phyloP scores from a whole-genome alignment of 1,140 invertebrate genomes.

The Microvelia longipes region DNA sequence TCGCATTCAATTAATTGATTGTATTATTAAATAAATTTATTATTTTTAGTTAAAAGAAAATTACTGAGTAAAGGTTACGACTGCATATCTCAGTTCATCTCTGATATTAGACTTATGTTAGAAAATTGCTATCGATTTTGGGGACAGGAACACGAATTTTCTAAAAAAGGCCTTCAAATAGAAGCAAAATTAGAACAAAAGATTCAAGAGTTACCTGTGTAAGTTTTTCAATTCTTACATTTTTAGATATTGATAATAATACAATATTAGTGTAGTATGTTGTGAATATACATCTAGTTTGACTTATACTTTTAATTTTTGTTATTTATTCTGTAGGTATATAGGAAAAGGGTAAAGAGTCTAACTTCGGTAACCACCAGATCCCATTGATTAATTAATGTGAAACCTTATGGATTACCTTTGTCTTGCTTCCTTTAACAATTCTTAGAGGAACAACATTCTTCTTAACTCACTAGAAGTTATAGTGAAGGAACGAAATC shows the following conservation, averaged over 20 bases:
- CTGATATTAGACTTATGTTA: constrained; percentile 35
- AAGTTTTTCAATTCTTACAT: constrained; percentile 13
- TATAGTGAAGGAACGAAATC: too few species aligned
- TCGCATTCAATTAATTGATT: not conserved
- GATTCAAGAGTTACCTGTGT: constrained; percentile 29
- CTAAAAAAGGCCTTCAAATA: constrained; percentile 33
- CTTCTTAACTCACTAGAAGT: too few species aligned
- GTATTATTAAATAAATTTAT: constrained; percentile 16
- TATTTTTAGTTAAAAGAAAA: constrained; percentile 32
- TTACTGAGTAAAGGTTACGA: constrained; percentile 31
- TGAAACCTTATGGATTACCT: too few species aligned
- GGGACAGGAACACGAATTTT: constrained; percentile 33
- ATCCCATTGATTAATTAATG: too few species aligned
- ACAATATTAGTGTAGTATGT: too few species aligned
- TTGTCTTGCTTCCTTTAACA: too few species aligned
- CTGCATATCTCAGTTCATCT: constrained; percentile 32
- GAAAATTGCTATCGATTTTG: constrained; percentile 39
- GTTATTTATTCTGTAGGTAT: not conserved
- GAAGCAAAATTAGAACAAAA: constrained; percentile 37
- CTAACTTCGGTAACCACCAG: too few species aligned
- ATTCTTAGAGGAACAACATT: too few species aligned
- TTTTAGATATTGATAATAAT: too few species aligned
- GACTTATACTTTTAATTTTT: too few species aligned
- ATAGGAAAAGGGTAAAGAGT: constrained; percentile 2
- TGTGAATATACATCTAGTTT: too few species aligned